Evolutionary conservation across 1,140 invertebrate genomes (phyloP).

Genomic region (Euwallacea similis): DNA sequence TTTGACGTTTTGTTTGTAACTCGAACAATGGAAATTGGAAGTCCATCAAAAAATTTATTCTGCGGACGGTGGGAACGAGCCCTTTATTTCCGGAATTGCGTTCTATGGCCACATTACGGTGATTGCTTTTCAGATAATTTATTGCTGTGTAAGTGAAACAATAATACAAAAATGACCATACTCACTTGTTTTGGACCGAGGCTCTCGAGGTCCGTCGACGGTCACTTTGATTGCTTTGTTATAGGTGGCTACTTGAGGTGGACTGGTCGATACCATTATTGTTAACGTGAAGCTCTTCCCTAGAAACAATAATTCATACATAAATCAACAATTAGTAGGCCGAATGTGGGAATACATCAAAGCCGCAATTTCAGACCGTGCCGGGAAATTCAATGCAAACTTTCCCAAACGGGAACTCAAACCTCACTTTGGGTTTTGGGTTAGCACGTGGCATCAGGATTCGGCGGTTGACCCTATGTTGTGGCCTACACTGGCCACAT

Average conservation of each 20-base stretch:
- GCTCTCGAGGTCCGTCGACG: conserved; percentile 96
- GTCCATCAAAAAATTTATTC: conserved; percentile 32
- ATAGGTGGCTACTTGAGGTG: conserved; percentile 95
- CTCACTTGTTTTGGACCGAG: conserved; percentile 88
- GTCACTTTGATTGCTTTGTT: conserved; percentile 98
- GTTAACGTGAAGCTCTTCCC: conserved; percentile 97
- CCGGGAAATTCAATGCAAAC: neutral
- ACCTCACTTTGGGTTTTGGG: neutral
- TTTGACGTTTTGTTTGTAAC: conserved; percentile 39
- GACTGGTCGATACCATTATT: conserved; percentile 90
- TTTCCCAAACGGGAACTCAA: conserved; percentile 6
- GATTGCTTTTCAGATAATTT: neutral
- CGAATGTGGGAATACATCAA: no score
- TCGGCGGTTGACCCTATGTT: conserved; percentile 2
- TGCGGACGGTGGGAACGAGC: neutral
- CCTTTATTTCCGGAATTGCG: conserved; percentile 2
- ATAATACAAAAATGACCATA: conserved; percentile 13
- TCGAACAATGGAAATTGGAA: conserved; percentile 20
- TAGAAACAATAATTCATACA: conserved; percentile 57
- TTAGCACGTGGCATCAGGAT: conserved; percentile 9
- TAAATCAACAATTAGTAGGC: no score
- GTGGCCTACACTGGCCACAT: neutral
- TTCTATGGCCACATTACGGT: neutral
- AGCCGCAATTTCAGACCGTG: no score
- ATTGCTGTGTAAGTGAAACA: neutral